Base-by-base conservation (phyloP, 92 coral and sea anemone species). In the Zoanthus sociatus region DNA sequence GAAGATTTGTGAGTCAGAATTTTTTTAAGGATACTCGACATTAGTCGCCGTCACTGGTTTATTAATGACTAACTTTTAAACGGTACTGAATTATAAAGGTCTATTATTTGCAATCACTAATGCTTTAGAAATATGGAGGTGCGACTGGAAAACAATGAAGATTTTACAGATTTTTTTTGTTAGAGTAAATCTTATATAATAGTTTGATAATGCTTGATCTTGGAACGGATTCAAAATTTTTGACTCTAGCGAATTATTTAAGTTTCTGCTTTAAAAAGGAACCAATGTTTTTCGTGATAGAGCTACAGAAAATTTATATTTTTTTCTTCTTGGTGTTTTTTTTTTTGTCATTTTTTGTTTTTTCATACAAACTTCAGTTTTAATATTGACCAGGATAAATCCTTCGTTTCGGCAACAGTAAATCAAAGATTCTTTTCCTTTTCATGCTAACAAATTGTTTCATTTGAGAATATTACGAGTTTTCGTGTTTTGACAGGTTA, bases 21-120 rank as follows among this genome's bases (percentile, higher is more conserved):
- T 69, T 18, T 63, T 58, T 63, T 63, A 0, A 63, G 60, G 50
- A 58, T 58, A 58, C 60, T 78, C 83, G 83, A 78, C 83, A 33
- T 45, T 79, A 21, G 20, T 33, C 9, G 61, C 18, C 7, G 7
- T 60, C n/a, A 53, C 18, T 18, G 32, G 20, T 46, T 81, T 45
- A 74, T 21, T 66, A 66, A 81, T 61, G 7, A 63, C 69, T 17
- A 63, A 63, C 4, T 17, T 73, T 66, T 33, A 4, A 77, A 30
- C 64, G 53, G 20, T 66, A 79, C 50, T 63, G 15, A 45, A 47
- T 81, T 66, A 45, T 51, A 63, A 46, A 18, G 73, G 42, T 64
- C 15, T 63, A 77, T 54, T 77, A 51, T 77, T 17, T 37, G 67
- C 47, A 33, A 15, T 30, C 20, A 54, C 61, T 55, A 77, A 54